A percentile compares a stretch with the other conserved stretches of the same genome.
These are phyloP conservation scores for Scophthalmus maximus DNA, from an alignment of 2,113 vertebrate genomes.

Conservation along the genomic window DNA sequence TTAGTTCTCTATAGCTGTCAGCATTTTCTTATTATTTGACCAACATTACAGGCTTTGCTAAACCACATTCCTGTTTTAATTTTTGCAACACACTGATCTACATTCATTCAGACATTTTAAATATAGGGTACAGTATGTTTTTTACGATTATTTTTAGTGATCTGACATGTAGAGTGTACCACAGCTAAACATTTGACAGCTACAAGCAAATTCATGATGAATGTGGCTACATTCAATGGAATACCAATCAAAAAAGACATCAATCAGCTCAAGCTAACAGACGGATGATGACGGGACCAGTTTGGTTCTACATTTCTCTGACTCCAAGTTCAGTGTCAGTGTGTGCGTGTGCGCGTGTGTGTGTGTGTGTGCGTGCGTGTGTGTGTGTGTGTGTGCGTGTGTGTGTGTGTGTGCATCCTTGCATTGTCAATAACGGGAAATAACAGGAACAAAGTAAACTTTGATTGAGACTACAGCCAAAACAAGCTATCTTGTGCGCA, in stretches of 20 bases:
- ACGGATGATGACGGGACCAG: conserved; percentile 12
- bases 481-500: conserved; percentile 48
- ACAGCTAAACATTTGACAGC: background rate
- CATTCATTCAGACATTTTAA: background rate
- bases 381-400: conserved; percentile 26
- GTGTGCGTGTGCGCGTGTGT: conserved; percentile 14
- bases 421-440: conserved; percentile 65
- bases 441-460: conserved; percentile 68
- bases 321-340: conserved; percentile 11
- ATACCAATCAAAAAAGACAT: background rate
- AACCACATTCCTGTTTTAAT: background rate
- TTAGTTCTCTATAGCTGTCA: background rate
- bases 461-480: conserved; percentile 50
- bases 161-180: no score
- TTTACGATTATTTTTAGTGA: background rate
- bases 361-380: conserved; percentile 10
- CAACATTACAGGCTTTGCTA: background rate
- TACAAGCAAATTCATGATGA: background rate
- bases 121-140: background rate
- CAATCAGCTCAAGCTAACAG: conserved; percentile 20
- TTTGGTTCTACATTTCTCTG: conserved; percentile 24
- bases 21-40: background rate
- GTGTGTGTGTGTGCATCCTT: conserved; percentile 23
- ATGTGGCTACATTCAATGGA: background rate
- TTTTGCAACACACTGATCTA: background rate